Base-by-base conservation (phyloP, 2,797 vertebrate genomes). In the Mastacembelus armatus region DNA sequence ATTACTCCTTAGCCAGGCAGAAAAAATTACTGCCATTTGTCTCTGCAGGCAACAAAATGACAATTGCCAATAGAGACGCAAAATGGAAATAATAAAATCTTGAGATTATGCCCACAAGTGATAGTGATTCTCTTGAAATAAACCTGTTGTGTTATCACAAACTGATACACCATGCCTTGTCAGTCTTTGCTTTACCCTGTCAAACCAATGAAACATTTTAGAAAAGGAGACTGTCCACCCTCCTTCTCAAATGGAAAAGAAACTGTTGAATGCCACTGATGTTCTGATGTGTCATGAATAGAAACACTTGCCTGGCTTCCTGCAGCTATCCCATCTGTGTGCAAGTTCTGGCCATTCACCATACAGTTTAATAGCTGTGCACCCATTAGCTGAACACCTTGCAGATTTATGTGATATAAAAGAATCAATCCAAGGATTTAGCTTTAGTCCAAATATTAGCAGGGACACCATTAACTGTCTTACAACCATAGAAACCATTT, bases 271-370 rank as follows among this genome's bases (percentile, higher is more conserved):
- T 73, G 51, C 22, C 48, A 47, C 48, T 72, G 56, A 74, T 80
- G 74, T 77, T 58, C 39, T 61, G 59, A 74, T 75, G 66, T 62
- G 48, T 69, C 62, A 77, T 36, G 22, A 76, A 15, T 42, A 67
- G 45, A 68, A 59, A 61, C 30, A 30, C 42, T 61, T 32, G 10
- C 24, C 60, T n/a, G 47, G 54, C 64, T 39, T 71, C 69, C 73
- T 68, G 74, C 66, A 42, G 65, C 12, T 56, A 15, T 61, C 9
- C 72, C 66, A 78, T 77, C 74, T 77, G 66, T 62, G 59, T 56
- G 18, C 22, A 36, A 51, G 21, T 24, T 40, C 42, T 60, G 26
- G 16, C 39, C 24, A 16, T 55, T 27, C 10, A 21, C 30, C 54
- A 33, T 11, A 55, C 45, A 62, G 12, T 18, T 64, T 64, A 24